Base-by-base conservation (phyloP, 2,888 invertebrate species). In the Nemurella pictetii region DNA sequence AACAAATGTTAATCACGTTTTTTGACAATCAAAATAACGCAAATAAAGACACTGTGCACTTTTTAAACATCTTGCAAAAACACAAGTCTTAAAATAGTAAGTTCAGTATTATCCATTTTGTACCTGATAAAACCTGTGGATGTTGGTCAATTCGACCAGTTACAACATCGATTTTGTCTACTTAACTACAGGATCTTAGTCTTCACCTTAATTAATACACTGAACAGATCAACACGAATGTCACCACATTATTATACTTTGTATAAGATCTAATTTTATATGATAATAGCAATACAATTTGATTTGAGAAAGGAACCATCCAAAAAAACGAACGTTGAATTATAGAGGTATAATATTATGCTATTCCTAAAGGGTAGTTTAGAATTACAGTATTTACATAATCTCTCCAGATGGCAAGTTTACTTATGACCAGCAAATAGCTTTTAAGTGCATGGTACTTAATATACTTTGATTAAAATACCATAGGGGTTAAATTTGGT, bases 71-170 rank as follows among this genome's bases (percentile, higher is more conserved):
- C 28, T 75, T 25, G 4, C 75, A 75, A 75, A 75, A 75, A 75
- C 55, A 55, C 55, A 55, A 55, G 1, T 12, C 1, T 55, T 55
- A 7, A 55, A 55, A 20, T 55, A n/a, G n/a, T n/a, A n/a, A n/a
- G 15, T 55, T 55, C 20, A 55, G 55, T 55, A 55, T 55, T 55
- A 75, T 75, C 26, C 7, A 75, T 28, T 28, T 75, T 26, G 26
- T 75, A 75, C 75, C 75, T 75, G 75, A 75, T 75, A 27, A 75
- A 75, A 26, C 75, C 75, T 75, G 9, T 9, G 12, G 26, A 75
- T 75, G 3, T 55, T 55, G 55, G 55, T 55, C 55, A 55, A 55
- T 20, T 55, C 12, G 55, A 55, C 15, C 55, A 12, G 1, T 55
- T 55, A 55, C 55, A 55, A 55, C 55, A 55, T 55, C 55, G 12